Evolutionary conservation across 37 sponge, comb jelly and placozoan species (phyloP).

Genomic region (Haliclona indistincta): DNA sequence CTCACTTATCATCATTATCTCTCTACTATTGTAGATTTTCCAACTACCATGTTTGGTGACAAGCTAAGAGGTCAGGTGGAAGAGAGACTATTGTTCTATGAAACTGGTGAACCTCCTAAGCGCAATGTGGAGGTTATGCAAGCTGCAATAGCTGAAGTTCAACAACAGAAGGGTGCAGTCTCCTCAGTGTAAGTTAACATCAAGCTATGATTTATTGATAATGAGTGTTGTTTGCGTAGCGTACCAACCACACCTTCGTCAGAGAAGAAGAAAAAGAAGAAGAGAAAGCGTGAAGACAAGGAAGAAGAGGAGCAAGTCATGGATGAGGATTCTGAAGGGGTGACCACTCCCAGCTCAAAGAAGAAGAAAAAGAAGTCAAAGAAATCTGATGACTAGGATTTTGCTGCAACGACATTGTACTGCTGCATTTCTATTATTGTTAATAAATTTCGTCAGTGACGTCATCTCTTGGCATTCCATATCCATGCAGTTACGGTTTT

Average conservation of each 20-base stretch:
- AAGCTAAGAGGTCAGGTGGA: slow-evolving; percentile 96
- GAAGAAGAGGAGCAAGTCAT: slow-evolving; percentile 16
- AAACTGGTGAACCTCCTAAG: slow-evolving; percentile 86
- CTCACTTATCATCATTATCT: background rate
- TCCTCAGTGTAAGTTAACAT: slow-evolving; percentile 23
- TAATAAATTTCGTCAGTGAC: too few species aligned
- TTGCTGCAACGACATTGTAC: background rate
- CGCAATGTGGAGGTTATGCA: slow-evolving; percentile 97
- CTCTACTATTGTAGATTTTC: slow-evolving; percentile 48
- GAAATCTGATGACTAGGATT: background rate
- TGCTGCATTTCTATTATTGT: background rate
- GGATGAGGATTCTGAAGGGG: background rate
- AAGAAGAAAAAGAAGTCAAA: slow-evolving; percentile 39
- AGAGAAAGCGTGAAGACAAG: slow-evolving; percentile 40
- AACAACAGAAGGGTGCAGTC: slow-evolving; percentile 36
- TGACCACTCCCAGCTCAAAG: slow-evolving; percentile 4
- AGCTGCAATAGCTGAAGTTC: slow-evolving; percentile 77
- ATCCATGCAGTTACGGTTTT: too few species aligned
- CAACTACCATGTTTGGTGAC: slow-evolving; percentile 83
- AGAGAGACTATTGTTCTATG: slow-evolving; percentile 94
- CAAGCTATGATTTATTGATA: too few species aligned
- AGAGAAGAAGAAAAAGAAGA: slow-evolving; percentile 77
- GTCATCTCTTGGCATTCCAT: too few species aligned
- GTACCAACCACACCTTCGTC: slow-evolving; percentile 16
- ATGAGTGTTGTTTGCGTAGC: background rate